Base-by-base conservation (phyloP, 2,888 invertebrate genomes). In the Entomobrya multifasciata region DNA sequence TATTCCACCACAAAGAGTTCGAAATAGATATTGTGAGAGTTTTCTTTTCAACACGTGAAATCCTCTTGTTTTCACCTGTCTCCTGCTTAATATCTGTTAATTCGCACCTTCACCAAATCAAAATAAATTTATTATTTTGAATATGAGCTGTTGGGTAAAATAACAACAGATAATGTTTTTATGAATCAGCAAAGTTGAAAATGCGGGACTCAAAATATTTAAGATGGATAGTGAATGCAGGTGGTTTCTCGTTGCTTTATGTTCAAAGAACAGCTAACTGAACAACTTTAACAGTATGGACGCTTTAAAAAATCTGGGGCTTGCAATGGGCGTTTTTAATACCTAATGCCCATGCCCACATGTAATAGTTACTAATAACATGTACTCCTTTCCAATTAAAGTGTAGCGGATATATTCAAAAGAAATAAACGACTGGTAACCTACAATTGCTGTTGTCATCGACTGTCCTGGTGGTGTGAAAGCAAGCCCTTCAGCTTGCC, bases 31-130 rank as follows among this genome's bases (percentile, higher is more conserved):
- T n/a, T n/a, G n/a, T n/a, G n/a, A n/a, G n/a, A n/a, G n/a, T n/a
- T n/a, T n/a, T n/a, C n/a, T n/a, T n/a, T n/a, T 25, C 57, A 82
- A 25, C 15, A 8, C 52, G 20, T 27, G 55, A 72, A 82, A 82
- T 82, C 72, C 72, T 60, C 57, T 82, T 70, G 27, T 70, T 82
- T 72, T 74, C 83, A 83, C 83, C 76, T 49, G 27, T 47, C 44
- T 83, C 25, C 44, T 15, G 36, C 15, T 52, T 17, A 36, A 36
- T n/a, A 25, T 22, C 41, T 72, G 78, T 72, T 70, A 85, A 79
- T 70, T 85, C 85, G 70, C 85, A 76, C 84, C 84, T 77, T 76
- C 49, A 15, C 30, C 62, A n/a, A 8, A 13, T 22, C 22, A 57
- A 25, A 8, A n/a, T n/a, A n/a, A n/a, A n/a, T n/a, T n/a, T n/a